Evolutionary conservation across 2,113 vertebrate genomes (phyloP), one percentile per base, ranked within the genome.

Genomic region (Amazona vittata): DNA sequence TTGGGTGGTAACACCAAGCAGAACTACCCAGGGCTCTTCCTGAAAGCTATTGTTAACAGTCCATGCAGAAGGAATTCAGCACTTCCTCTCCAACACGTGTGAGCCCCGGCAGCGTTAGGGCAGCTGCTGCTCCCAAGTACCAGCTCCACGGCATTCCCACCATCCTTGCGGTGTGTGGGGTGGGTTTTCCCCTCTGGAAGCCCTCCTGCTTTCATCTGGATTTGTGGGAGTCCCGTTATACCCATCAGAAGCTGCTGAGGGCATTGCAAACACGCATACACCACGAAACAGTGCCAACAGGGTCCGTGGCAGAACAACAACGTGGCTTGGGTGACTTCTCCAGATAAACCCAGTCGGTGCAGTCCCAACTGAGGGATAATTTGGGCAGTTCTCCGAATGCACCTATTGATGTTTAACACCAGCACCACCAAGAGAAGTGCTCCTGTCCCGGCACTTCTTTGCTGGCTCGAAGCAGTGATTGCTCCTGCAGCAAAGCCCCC

Each of bases 81-180:
- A 3, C 29, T 63, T 39, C 53, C 81, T 47, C 41, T 47, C 49
- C 41, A 55, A 46, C 20, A 22, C 5, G 2, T 5, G 2, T 25
- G 69, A 90, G 39, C 82, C 43, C n/a, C 35, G 63, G 46, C 62
- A 52, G 15, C 1, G 29, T 17, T 18, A 37, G 1, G 0, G 71
- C 60, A 53, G 60, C 49, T 47, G 60, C 55, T 41, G 44, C 73
- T 57, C 11, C 0, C 8, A 35, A 65, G 11, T n/a, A 33, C 28
- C 63, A 35, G 44, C n/a, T 16, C 63, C 37, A 14, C 0, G 3
- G 31, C 2, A 0, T 63, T 80, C 77, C 63, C 70, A 63, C 14
- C 2, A 0, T 50, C 13, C 35, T 37, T 33, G 77, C 17, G 20
- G 46, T 1, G 0, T 0, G 0, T 3, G 0, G 31, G 7, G 25